Evolutionary conservation across 2,888 invertebrate genomes (phyloP).

Genomic region (Drosophila prolongata): DNA sequence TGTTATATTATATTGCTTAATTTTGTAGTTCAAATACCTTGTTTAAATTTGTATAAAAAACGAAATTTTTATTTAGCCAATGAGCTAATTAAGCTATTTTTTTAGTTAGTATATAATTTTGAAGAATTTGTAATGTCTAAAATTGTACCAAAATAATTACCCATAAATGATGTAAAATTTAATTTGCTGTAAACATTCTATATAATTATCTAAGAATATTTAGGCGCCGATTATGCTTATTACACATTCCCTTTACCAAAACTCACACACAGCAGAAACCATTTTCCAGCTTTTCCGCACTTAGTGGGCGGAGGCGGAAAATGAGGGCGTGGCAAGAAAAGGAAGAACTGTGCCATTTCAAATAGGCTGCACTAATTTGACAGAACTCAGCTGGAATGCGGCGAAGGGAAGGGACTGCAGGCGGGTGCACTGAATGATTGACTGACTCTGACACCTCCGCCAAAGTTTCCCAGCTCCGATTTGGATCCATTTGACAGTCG

Average conservation of each 20-base stretch:
- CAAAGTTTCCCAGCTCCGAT: constrained; percentile 6
- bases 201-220: neutral
- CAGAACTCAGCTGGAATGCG: constrained; percentile 15
- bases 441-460: constrained; percentile 30
- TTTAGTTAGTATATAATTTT: no score
- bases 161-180: no score
- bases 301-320: neutral
- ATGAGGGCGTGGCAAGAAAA: neutral
- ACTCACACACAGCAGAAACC: neutral
- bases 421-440: constrained; percentile 35
- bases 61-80: no score
- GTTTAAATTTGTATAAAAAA: no score
- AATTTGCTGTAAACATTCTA: neutral
- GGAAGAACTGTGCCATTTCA: constrained; percentile 11
- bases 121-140: no score
- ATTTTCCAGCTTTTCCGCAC: neutral
- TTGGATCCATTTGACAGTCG: constrained; percentile 6
- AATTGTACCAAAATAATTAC: neutral
- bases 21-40: no score
- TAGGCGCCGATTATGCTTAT: neutral
- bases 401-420: constrained; percentile 12
- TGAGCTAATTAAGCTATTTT: no score
- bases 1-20: no score
- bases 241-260: neutral
- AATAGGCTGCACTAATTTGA: constrained; percentile 45